Percentiles rank a stretch among this genome's conserved stretches.
Evolutionary conservation across 2,113 vertebrate genomes (phyloP).

Genomic region (Xenus cinereus): DNA sequence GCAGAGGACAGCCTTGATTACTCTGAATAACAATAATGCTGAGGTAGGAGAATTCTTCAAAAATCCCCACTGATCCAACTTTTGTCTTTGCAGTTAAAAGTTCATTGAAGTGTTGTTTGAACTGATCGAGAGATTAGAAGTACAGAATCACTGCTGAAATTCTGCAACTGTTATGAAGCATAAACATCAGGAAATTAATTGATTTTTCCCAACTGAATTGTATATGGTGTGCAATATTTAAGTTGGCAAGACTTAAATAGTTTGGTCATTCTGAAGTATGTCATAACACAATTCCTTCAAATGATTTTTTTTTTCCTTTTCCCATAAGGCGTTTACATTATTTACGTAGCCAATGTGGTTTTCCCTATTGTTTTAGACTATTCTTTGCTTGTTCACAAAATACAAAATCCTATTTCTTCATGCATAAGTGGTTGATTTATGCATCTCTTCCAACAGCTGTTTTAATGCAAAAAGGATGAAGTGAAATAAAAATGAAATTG

Average conservation of each 20-base stretch:
- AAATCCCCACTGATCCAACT: not conserved
- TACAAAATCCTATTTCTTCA: slow-evolving; percentile 36
- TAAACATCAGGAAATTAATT: slow-evolving; percentile 31
- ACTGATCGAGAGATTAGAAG: slow-evolving; percentile 16
- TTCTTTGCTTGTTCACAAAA: slow-evolving; percentile 16
- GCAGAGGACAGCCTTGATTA: not conserved
- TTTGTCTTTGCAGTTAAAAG: not conserved
- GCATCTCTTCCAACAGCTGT: not conserved
- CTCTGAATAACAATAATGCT: not conserved
- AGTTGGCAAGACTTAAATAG: slow-evolving; percentile 1
- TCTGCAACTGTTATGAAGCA: slow-evolving; percentile 9
- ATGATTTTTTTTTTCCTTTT: not conserved
- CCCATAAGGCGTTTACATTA: not conserved
- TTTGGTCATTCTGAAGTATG: not conserved
- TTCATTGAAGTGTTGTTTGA: not conserved
- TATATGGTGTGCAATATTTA: not conserved
- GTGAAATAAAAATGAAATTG: slow-evolving; percentile 28
- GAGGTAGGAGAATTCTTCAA: not conserved
- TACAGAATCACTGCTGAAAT: not conserved
- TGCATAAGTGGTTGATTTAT: slow-evolving; percentile 39
- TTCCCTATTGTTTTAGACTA: slow-evolving; percentile 18
- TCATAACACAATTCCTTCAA: not conserved
- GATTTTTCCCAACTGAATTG: not conserved
- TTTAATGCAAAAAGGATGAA: slow-evolving; percentile 40
- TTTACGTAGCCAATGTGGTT: not conserved